Evolutionary conservation across 2,888 invertebrate genomes (phyloP), one percentile per base, ranked within the genome.

Genomic region (Meliscaeva auricollis): DNA sequence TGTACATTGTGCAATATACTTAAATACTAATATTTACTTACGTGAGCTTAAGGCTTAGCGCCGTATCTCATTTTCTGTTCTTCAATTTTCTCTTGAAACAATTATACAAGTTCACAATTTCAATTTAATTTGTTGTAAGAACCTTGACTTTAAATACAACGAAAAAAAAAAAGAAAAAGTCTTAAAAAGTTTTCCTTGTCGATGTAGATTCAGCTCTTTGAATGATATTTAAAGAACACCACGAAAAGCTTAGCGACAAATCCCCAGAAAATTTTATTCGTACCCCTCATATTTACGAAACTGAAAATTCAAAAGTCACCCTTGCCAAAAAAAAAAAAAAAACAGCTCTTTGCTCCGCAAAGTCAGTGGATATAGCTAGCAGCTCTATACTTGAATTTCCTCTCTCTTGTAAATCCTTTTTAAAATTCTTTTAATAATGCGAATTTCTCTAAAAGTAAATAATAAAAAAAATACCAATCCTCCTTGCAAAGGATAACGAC

Each of bases 401-500:
- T 62, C 13, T 30, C 15, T 62, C 13, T 30, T 62, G 11, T 60
- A 62, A 62, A 62, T 62, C 64, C 46, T 64, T 30, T 46, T 30
- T 17, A 44, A 44, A 38, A 30, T 26, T 46, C 13, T 46, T 46
- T 64, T 64, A 64, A 46, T 64, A 64, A 64, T 64, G 64, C 13
- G 30, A 64, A 64, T 17, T 15, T 32, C 17, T 46, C 30, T 46
- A 3, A 46, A 20, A 50, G 35, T 13, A 46, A 7, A 32, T 32
- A 64, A 7, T 11, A 20, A 17, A 8, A 26, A 22, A 64, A 56
- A 15, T 2, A 9, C 26, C n/a, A 35, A 32, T 62, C 30, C 9
- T 46, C 13, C 41, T 50, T 17, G 20, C 26, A 50, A 60, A 62
- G 68, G 68, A 73, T 78, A 73, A 73, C 62, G 62, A 60, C 73